Conservation (phyloP, 2,113 vertebrate species). For the Paradoxurus hermaphroditus region DNA sequence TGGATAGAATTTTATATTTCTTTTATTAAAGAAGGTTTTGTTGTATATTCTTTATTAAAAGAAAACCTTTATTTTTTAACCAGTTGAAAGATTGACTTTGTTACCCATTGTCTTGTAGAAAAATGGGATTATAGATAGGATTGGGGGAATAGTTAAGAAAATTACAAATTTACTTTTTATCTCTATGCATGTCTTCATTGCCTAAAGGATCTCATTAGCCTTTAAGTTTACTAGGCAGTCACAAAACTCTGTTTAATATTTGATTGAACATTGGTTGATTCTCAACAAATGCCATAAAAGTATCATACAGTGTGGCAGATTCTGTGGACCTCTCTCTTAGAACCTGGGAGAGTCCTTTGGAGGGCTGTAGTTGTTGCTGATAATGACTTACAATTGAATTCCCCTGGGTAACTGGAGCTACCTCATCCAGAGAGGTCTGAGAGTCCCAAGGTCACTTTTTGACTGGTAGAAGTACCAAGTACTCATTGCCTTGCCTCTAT, state of each 20-base stretch:
- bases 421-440: not conserved
- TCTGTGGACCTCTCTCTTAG: not conserved
- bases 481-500: not conserved
- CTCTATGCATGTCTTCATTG: not conserved
- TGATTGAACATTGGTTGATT: not conserved
- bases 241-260: not conserved
- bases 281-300: not conserved
- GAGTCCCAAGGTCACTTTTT: not conserved
- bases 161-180: not conserved
- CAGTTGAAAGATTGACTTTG: not conserved
- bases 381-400: not conserved
- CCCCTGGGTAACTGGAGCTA: not conserved
- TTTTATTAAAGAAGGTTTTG: not conserved
- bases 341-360: not conserved
- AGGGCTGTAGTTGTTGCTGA: not conserved
- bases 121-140: not conserved
- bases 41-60: slow-evolving; percentile 14
- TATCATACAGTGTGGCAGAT: not conserved
- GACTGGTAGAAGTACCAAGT: too few species aligned
- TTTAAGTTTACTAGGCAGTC: not conserved
- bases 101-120: not conserved
- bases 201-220: not conserved
- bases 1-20: not conserved
- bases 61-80: not conserved
- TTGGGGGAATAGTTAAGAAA: not conserved